Conservation (phyloP, 2,888 invertebrate species). For the Temnothorax rugatulus region DNA sequence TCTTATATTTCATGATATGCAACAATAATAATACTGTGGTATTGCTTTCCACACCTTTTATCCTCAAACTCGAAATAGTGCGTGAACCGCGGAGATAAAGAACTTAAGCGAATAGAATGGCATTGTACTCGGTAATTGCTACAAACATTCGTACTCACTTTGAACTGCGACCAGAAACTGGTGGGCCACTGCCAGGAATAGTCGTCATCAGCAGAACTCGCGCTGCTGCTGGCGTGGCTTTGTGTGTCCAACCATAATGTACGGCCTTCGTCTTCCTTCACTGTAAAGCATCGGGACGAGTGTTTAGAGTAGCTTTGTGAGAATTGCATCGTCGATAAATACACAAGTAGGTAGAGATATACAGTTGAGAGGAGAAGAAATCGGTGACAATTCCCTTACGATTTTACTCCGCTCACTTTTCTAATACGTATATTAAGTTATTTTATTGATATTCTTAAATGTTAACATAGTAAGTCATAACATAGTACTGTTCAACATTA, state of each 20-base stretch:
- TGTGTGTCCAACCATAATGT: constrained; percentile 91
- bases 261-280: constrained; percentile 89
- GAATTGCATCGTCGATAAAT: constrained; percentile 34
- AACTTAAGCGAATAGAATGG: constrained; percentile 10
- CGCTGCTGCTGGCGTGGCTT: constrained; percentile 90
- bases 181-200: constrained; percentile 91
- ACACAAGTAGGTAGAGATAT: not conserved
- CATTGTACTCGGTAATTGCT: constrained; percentile 38
- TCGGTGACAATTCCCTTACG: not conserved
- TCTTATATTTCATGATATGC: not conserved
- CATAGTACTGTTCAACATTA: not conserved
- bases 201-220: constrained; percentile 90
- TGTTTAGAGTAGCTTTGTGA: constrained; percentile 37
- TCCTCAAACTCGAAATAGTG: not conserved
- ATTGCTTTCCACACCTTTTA: not conserved
- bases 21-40: not conserved
- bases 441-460: not conserved
- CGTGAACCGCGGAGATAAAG: not conserved
- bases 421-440: not conserved
- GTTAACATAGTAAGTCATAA: not conserved
- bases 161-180: constrained; percentile 93
- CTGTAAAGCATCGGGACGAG: constrained; percentile 78
- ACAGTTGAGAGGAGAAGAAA: not conserved
- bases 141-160: constrained; percentile 84
- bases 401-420: not conserved